A percentile compares a stretch with the other conserved stretches of the same genome.
These are phyloP conservation scores for Micromys minutus DNA, from an alignment of 2,113 vertebrate genomes.

Conservation along the genomic window DNA sequence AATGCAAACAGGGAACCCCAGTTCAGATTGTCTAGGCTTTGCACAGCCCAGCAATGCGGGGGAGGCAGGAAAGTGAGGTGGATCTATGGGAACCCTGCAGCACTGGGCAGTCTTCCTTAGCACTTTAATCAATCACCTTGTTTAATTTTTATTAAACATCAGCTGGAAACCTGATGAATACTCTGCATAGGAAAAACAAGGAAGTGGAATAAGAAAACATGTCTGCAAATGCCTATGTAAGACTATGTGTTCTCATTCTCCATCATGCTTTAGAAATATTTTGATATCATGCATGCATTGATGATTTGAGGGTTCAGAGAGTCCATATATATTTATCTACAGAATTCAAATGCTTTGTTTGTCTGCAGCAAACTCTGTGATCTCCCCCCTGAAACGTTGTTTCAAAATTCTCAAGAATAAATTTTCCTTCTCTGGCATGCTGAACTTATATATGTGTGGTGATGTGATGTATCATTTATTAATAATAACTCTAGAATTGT, in stretches of 20 bases:
- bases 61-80: rapidly evolving
- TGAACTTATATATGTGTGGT: neutral
- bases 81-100: rapidly evolving
- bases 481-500: neutral
- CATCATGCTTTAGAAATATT: neutral
- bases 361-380: neutral
- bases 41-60: neutral
- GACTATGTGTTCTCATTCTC: no score
- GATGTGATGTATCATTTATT: neutral
- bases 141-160: neutral
- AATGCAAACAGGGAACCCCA: neutral
- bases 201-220: rapidly evolving
- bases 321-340: neutral
- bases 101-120: no score
- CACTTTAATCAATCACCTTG: rapidly evolving
- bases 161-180: no score
- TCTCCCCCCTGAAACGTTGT: neutral
- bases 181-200: neutral
- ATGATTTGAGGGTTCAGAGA: neutral
- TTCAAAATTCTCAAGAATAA: neutral
- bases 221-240: no score
- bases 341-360: neutral
- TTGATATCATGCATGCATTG: neutral
- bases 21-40: neutral
- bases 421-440: neutral